Evolutionary conservation across 2,888 invertebrate genomes (phyloP).

Genomic region (Drosophila siamana): DNA sequence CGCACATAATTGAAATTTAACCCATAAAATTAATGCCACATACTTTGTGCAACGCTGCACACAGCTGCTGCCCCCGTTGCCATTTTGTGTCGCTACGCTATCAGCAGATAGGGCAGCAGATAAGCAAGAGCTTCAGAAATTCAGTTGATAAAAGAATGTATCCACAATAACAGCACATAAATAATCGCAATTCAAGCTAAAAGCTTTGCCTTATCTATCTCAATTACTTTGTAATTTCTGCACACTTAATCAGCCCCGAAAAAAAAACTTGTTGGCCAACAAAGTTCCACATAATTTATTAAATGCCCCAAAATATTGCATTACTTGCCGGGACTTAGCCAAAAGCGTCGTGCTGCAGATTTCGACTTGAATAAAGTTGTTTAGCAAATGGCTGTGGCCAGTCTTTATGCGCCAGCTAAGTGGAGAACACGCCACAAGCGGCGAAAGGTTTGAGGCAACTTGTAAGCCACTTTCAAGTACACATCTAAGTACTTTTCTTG

Average conservation of each 20-base stretch:
- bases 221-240: neutral
- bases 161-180: too few species aligned
- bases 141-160: neutral
- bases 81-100: neutral
- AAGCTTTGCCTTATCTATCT: neutral
- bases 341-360: slow-evolving; percentile 1
- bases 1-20: slow-evolving; percentile 69
- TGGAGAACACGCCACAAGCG: slow-evolving; percentile 33
- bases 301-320: neutral
- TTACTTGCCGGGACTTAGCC: neutral
- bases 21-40: slow-evolving; percentile 53
- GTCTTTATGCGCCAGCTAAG: slow-evolving; percentile 41
- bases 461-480: slow-evolving; percentile 56
- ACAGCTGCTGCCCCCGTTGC: neutral
- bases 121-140: neutral
- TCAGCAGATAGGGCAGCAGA: neutral
- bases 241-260: neutral
- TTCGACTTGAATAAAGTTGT: slow-evolving; percentile 59
- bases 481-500: slow-evolving; percentile 49
- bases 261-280: too few species aligned
- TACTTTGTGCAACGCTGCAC: slow-evolving; percentile 33
- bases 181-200: too few species aligned
- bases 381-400: slow-evolving; percentile 55
- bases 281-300: slow-evolving; percentile 10
- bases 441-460: slow-evolving; percentile 29